Percentiles rank a stretch among this genome's conserved stretches.
Conservation (phyloP, 2,888 invertebrate genomes). For the Pseudococcus jackbeardsleyi region DNA sequence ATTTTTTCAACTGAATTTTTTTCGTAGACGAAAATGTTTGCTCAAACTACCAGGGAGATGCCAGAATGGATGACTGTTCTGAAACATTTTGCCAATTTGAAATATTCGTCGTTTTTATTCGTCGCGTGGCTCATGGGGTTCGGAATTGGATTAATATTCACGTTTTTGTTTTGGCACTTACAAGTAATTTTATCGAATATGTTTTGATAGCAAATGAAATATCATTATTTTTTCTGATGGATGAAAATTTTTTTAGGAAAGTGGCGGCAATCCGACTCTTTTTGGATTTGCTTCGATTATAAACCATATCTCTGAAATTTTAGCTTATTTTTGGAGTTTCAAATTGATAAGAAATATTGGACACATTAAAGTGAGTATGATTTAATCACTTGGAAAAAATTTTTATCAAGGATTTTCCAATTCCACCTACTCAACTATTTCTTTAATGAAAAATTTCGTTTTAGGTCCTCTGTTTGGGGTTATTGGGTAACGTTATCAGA, state of each 20-base stretch:
- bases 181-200: constrained; percentile 69
- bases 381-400: neutral
- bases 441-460: constrained; percentile 66
- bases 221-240: constrained; percentile 47
- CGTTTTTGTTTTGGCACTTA: constrained; percentile 99
- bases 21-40: constrained; percentile 87
- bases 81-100: constrained; percentile 88
- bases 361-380: constrained; percentile 83
- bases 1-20: constrained; percentile 53
- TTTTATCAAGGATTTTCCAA: too few relatives aligned
- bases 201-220: neutral
- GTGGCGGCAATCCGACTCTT: constrained; percentile 95
- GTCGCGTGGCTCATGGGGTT: constrained; percentile 99
- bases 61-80: constrained; percentile 95
- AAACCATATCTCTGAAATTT: constrained; percentile 98
- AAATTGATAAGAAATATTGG: constrained; percentile 94
- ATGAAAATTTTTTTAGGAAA: constrained; percentile 76
- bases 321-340: constrained; percentile 98
- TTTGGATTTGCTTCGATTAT: constrained; percentile 99
- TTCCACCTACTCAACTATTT: neutral
- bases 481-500: constrained; percentile 92
- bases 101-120: constrained; percentile 92
- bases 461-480: constrained; percentile 90
- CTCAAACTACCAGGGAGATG: constrained; percentile 89
- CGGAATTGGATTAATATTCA: constrained; percentile 98